Evolutionary conservation across 2,888 invertebrate genomes (phyloP), one percentile per base, ranked within the genome.

Genomic region (Heteromurus nitidus): DNA sequence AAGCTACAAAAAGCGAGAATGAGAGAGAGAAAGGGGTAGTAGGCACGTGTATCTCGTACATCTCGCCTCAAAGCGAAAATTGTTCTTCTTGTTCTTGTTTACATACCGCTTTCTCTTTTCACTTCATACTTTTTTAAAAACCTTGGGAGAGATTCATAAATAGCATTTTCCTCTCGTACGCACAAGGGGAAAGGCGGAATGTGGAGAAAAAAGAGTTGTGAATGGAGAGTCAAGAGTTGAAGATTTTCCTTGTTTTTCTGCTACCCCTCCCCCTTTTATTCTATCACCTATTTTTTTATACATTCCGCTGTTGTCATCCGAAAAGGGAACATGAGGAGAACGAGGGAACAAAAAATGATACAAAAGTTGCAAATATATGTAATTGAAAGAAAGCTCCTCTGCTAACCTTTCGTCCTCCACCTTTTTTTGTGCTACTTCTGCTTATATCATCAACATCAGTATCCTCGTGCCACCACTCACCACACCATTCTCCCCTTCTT

Each of bases 241-340:
- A 50, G 18, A 50, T 50, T 30, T 68, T 68, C 53, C 24, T 9
- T 53, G 2, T 16, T 44, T n/a, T 50, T 68, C 42, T 44, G n/a
- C n/a, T 16, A 22, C 36, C 13, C 55, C 22, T 31, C 26, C 50
- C 18, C 50, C 20, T 26, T 69, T 69, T 69, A 69, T 68, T 53
- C 30, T 68, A 68, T 69, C 55, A 69, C 42, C 53, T 18, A 68
- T 50, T 50, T n/a, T 26, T 22, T 58, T 58, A 58, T 58, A 18
- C 28, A 58, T 58, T 58, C 58, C 28, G 18, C 16, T n/a, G 62
- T 31, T 36, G 11, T 64, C 36, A 42, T 65, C 65, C 24, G 42
- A 13, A 36, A 36, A 13, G 36, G 31, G 62, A n/a, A n/a, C n/a
- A n/a, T n/a, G n/a, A n/a, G n/a, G n/a, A n/a, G n/a, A n/a, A 65